Evolutionary conservation across 2,888 invertebrate species (phyloP).

Genomic region (Mystacides longicornis): DNA sequence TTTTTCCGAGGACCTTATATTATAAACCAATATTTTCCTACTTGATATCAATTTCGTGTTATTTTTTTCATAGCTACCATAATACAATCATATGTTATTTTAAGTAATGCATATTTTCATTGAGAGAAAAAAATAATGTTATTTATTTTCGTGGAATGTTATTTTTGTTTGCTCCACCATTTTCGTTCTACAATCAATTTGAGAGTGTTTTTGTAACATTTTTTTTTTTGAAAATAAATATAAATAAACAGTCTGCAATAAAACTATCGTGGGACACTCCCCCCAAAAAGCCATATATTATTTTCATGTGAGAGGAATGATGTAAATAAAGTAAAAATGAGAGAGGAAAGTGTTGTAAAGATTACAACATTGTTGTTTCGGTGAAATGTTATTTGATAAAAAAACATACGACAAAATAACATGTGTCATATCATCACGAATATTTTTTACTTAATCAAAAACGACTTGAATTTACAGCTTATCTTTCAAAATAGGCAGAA

Average conservation of each 20-base stretch:
- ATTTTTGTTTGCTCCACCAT: not conserved
- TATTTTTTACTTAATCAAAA: no score
- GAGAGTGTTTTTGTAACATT: not conserved
- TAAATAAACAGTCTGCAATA: slow-evolving; percentile 19
- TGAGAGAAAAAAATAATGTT: not conserved
- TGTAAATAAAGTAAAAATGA: not conserved
- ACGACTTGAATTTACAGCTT: no score
- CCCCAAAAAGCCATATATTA: slow-evolving; percentile 11
- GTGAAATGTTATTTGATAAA: no score
- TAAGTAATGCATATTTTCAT: not conserved
- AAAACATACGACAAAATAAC: no score
- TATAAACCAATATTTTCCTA: no score
- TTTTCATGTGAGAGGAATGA: not conserved
- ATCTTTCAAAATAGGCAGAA: no score
- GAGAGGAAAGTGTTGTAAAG: not conserved
- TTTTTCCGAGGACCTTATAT: no score
- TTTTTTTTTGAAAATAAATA: slow-evolving; percentile 8
- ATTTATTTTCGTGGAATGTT: not conserved
- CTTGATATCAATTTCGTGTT: no score
- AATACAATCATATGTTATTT: not conserved
- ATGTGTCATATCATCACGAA: no score
- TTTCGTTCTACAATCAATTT: not conserved
- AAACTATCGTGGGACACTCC: slow-evolving; percentile 17
- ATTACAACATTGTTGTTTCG: no score
- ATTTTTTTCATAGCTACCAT: no score